Base-by-base conservation (phyloP, 2,113 vertebrate genomes). In the Glaucomys volans region DNA sequence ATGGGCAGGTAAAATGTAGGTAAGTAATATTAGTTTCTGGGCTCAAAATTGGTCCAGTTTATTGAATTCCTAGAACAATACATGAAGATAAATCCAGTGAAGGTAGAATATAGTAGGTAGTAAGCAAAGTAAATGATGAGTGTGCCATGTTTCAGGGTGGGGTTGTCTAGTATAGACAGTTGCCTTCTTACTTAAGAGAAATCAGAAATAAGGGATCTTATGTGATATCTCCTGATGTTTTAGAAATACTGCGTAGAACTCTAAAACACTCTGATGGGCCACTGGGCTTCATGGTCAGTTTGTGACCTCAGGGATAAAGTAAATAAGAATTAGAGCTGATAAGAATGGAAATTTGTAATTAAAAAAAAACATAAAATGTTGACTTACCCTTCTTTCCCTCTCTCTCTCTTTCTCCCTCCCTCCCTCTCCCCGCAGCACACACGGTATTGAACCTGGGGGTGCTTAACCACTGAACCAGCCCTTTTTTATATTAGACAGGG, bases 141-240 rank as follows among this genome's bases (percentile, higher is more conserved):
- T 1, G 8, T 69, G 57, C 30, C 44, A 35, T 22, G 26, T 24
- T 14, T 32, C 16, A 42, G 87, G 40, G 26, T 8, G 40, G 22
- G 24, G 18, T 64, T 71, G 40, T 42, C 50, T 14, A 22, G 20
- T 37, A 35, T 14, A 37, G 28, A 35, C 44, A 72, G 17, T 59
- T 86, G 50, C 50, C 62, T 17, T 35, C 30, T 82, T 67, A 35
- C 81, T 91, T 86, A 54, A 89, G 72, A 72, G 54, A 67, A 72
- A 40, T 64, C 8, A 59, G 74, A 81, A 83, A 32, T 20, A 14
- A 67, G 47, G 7, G 8, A 2, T 66, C 93, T 91, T 62, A n/a
- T 74, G 18, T 82, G 66, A 93, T 42, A 83, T 85, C 52, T 80
- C 14, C 16, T 90, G 52, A 64, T 83, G 90, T 96, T 52, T 35